Base-by-base conservation (phyloP, 2,888 invertebrate genomes). In the Aleiodes alternator region DNA sequence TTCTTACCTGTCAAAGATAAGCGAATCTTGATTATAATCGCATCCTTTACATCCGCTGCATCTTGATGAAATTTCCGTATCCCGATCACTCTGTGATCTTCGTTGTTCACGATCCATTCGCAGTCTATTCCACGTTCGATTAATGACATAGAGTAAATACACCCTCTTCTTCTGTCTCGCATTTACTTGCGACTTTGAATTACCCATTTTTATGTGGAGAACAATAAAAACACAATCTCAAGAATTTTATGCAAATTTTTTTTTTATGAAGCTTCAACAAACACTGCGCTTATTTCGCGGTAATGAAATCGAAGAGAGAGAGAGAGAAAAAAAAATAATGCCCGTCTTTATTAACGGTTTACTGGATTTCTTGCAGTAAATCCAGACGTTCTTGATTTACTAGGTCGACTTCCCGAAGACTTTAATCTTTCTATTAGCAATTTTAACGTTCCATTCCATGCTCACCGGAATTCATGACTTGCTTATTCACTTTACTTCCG, bases 101-200 rank as follows among this genome's bases (percentile, higher is more conserved):
- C 78, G 80, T 43, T 75, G 38, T 75, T 79, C 75, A 55, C 75
- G 76, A 68, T 78, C 76, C 78, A 83, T 43, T 64, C 75, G 50
- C 81, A 94, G 92, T 12, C 94, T 92, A 84, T 92, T 93, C 94
- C 94, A 94, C 12, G 94, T 94, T 79, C 94, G 92, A 83, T 94
- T 93, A 82, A 94, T 93, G 76, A 94, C 90, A 86, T 94, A 93
- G 81, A 94, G 89, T 78, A 94, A 90, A 85, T 94, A 94, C 71
- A 93, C 90, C 3, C 86, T 79, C 59, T 86, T 79, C 61, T 84
- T 86, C 72, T 83, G 81, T 51, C 81, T 83, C 73, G 82, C 83
- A 75, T 83, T 83, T 64, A 84, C 79, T 38, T 87, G 87, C 48
- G 88, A 88, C 76, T 82, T 84, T 4, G 83, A 76, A 74, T 87